phyloP scores from a whole-genome alignment of 2,888 invertebrate genomes.

The Orchestes rusci region DNA sequence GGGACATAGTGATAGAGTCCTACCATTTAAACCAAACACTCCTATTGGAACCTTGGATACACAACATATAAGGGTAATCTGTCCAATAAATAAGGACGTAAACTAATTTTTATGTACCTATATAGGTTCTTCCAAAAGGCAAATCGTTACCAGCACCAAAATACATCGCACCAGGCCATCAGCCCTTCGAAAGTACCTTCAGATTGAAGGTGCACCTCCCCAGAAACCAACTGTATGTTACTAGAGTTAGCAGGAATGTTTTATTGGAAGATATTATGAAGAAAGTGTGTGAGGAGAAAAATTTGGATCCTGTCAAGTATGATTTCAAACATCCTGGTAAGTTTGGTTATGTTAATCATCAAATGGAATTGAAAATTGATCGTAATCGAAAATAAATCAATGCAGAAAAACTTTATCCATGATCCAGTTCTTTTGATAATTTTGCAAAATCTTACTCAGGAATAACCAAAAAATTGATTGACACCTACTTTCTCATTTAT shows the following conservation, averaged over 20 bases:
- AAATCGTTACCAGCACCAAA: conserved; percentile 27
- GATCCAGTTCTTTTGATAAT: too few relatives aligned
- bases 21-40: conserved; percentile 67
- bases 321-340: conserved; percentile 71
- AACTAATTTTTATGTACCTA: neutral
- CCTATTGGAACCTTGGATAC: conserved; percentile 58
- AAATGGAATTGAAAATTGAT: neutral
- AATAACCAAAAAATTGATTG: too few relatives aligned
- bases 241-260: conserved; percentile 63
- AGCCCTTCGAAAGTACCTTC: conserved; percentile 58
- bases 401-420: too few relatives aligned
- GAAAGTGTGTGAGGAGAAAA: conserved; percentile 69
- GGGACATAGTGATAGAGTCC: conserved; percentile 46
- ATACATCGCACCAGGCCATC: conserved; percentile 38
- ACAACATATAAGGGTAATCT: conserved; percentile 40
- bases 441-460: too few relatives aligned
- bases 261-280: conserved; percentile 61
- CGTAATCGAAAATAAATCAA: too few relatives aligned
- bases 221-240: conserved; percentile 70
- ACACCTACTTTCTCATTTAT: too few relatives aligned
- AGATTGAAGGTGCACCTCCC: conserved; percentile 64
- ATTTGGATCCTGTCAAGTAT: conserved; percentile 63
- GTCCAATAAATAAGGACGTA: neutral
- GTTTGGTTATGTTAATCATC: neutral
- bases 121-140: conserved; percentile 20